A percentile compares a stretch with the other conserved stretches of the same genome.
Evolutionary conservation across 1,140 invertebrate species (phyloP).

Genomic region (Camponotus floridanus): DNA sequence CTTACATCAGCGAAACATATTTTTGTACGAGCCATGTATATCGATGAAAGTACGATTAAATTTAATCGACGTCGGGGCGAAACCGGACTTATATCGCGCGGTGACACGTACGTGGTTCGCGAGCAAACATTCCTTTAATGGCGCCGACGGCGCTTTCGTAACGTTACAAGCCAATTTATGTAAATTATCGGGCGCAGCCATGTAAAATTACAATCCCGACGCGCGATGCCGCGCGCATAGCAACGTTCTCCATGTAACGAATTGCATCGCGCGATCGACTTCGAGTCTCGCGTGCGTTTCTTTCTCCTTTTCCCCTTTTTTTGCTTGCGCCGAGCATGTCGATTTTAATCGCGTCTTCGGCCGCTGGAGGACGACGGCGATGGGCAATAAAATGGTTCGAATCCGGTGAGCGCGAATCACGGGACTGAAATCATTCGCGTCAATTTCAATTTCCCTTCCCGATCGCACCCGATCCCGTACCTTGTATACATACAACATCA

Average conservation of each 20-base stretch:
- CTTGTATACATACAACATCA: constrained; percentile 1
- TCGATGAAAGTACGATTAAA: constrained; percentile 16
- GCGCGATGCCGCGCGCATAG: constrained; percentile 47
- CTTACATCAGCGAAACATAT: no score
- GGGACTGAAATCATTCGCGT: constrained; percentile 43
- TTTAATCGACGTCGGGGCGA: constrained; percentile 34
- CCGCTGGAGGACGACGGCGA: not conserved
- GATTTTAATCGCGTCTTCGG: constrained; percentile 44
- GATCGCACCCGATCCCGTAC: constrained; percentile 18
- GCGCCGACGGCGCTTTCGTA: constrained; percentile 53
- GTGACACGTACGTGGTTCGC: constrained; percentile 52
- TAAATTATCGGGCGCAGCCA: constrained; percentile 52
- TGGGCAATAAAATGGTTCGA: constrained; percentile 4
- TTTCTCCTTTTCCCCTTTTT: not conserved
- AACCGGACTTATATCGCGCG: constrained; percentile 17
- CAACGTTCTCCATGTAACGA: constrained; percentile 50
- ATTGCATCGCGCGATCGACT: constrained; percentile 45
- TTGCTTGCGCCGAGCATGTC: not conserved
- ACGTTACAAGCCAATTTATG: constrained; percentile 57
- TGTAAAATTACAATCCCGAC: constrained; percentile 51
- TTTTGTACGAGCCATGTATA: not conserved
- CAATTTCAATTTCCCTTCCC: constrained; percentile 70
- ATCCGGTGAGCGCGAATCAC: constrained; percentile 18
- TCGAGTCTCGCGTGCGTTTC: constrained; percentile 6
- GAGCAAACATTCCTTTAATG: constrained; percentile 56